A percentile compares a stretch with the other conserved stretches of the same genome.
Conservation (phyloP, 2,888 invertebrate genomes). For the Gonocerus acuteangulatus region DNA sequence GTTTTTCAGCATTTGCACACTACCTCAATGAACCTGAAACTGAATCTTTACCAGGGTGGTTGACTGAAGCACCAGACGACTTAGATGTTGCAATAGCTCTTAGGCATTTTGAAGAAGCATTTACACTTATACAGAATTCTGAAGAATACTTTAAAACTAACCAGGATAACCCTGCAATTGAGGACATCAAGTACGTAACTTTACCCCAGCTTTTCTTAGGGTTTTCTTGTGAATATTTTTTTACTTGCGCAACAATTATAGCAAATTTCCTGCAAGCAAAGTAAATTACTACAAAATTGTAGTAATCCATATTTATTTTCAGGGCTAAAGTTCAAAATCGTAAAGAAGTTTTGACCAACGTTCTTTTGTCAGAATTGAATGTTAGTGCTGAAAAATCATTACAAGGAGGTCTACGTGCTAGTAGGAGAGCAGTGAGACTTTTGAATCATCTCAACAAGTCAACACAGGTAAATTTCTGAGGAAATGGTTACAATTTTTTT, state of each 20-base stretch:
- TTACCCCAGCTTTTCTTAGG: neutral
- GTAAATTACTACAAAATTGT: no score
- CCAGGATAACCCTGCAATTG: conserved; percentile 24
- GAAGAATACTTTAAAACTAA: conserved; percentile 45
- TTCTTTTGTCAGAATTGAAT: conserved; percentile 79
- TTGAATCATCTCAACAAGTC: conserved; percentile 68
- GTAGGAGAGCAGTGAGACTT: conserved; percentile 72
- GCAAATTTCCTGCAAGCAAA: no score
- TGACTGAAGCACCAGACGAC: conserved; percentile 85
- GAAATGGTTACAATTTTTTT: conserved; percentile 9
- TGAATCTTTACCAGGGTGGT: conserved; percentile 66
- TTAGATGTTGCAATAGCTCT: conserved; percentile 91
- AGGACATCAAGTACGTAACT: conserved; percentile 31
- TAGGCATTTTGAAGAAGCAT: conserved; percentile 89
- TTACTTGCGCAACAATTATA: no score
- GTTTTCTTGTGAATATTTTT: neutral
- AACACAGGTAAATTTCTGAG: conserved; percentile 50
- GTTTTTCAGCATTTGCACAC: neutral
- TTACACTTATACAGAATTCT: conserved; percentile 66
- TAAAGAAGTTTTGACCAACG: conserved; percentile 71
- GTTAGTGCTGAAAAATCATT: conserved; percentile 83
- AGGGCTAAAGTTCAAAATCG: conserved; percentile 57
- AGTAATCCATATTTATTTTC: conserved; percentile 26
- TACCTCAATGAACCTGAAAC: conserved; percentile 40
- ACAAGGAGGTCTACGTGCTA: conserved; percentile 75